Conservation (phyloP, 2,888 invertebrate species). For the Myopa tessellatipennis region DNA sequence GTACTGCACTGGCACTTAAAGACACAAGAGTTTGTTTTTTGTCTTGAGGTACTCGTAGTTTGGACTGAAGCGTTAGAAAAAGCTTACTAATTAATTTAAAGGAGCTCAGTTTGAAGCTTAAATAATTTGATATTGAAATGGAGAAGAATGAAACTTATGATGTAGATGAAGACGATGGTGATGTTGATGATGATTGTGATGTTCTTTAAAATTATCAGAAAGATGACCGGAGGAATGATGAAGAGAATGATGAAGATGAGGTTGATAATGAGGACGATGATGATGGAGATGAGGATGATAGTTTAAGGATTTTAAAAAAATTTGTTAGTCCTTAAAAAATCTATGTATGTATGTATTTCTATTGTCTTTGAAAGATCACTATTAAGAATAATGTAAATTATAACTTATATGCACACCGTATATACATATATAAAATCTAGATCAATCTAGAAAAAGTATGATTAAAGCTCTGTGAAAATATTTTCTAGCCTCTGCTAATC, state of each 20-base stretch:
- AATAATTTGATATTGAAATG: background rate
- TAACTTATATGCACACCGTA: no score
- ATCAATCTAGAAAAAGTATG: no score
- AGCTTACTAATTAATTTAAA: background rate
- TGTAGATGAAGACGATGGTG: background rate
- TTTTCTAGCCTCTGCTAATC: no score
- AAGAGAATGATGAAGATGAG: background rate
- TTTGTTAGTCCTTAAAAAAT: background rate
- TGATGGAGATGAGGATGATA: background rate
- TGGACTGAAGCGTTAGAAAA: slow-evolving; percentile 16
- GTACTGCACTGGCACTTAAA: no score
- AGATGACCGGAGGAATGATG: background rate
- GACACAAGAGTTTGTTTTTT: background rate
- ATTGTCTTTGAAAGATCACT: no score
- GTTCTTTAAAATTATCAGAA: no score
- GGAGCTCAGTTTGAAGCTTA: background rate
- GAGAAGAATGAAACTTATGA: background rate
- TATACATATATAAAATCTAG: no score
- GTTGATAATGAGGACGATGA: background rate
- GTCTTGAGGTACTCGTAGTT: background rate
- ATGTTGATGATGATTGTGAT: background rate
- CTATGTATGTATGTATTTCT: no score
- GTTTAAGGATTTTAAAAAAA: background rate
- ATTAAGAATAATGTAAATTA: no score
- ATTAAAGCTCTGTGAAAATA: no score